Evolutionary conservation across 2,888 invertebrate genomes (phyloP).

Genomic region (Belgica antarctica): DNA sequence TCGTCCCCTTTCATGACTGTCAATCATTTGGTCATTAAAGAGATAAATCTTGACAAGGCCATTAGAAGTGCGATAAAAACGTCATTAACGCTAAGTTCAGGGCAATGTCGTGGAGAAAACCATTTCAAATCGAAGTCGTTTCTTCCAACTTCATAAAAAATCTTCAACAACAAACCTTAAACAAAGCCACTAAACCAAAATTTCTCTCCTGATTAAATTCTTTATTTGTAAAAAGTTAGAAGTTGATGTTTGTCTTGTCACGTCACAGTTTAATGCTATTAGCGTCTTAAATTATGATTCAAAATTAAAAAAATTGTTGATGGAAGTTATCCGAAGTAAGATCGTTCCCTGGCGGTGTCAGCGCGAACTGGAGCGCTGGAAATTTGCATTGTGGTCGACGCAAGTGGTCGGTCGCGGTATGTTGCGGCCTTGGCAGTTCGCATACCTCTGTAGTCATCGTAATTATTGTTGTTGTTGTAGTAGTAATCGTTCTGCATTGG

Average conservation of each 20-base stretch:
- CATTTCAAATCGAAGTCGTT: too few species aligned
- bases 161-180: too few species aligned
- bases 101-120: too few species aligned
- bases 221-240: slow-evolving; percentile 8
- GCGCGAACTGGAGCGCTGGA: slow-evolving; percentile 25
- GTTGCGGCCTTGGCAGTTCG: slow-evolving; percentile 17
- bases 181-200: too few species aligned
- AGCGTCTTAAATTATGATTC: slow-evolving; percentile 4
- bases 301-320: background rate
- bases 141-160: too few species aligned
- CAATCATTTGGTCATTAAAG: background rate
- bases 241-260: background rate
- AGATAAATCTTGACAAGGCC: too few species aligned
- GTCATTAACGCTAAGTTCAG: too few species aligned
- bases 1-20: background rate
- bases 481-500: slow-evolving; percentile 47
- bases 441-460: slow-evolving; percentile 6
- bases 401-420: slow-evolving; percentile 1
- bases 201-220: background rate
- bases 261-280: slow-evolving; percentile 9
- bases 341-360: background rate
- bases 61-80: too few species aligned
- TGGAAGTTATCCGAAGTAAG: slow-evolving; percentile 27
- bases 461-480: background rate
- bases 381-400: slow-evolving; percentile 36